phyloP scores from a whole-genome alignment of 2,113 vertebrate species.

The Ornithorhynchus anatinus region DNA sequence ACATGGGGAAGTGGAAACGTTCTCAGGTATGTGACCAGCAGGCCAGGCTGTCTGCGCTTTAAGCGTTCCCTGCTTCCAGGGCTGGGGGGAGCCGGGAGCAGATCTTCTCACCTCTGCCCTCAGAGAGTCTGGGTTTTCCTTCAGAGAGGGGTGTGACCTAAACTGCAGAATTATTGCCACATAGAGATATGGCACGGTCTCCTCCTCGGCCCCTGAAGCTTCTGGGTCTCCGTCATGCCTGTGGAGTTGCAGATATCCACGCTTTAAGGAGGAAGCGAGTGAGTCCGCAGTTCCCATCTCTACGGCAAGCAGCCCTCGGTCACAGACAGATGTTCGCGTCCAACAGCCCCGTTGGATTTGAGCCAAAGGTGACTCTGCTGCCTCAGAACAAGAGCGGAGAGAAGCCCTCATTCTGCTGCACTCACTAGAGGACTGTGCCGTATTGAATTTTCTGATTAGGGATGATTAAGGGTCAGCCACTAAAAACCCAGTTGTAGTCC shows the following conservation, averaged over 20 bases:
- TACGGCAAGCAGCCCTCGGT: not conserved
- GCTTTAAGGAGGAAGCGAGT: no score
- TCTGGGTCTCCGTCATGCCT: no score
- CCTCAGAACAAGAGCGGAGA: no score
- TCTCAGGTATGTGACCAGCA: constrained; percentile 80
- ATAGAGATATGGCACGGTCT: no score
- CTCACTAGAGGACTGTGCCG: not conserved
- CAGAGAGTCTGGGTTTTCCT: not conserved
- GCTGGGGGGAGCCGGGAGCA: not conserved
- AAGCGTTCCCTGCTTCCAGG: not conserved
- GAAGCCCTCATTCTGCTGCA: not conserved
- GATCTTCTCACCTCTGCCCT: no score
- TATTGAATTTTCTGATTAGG: not conserved
- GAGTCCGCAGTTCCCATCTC: not conserved
- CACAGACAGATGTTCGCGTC: no score
- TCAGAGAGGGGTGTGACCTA: no score
- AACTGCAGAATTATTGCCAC: no score
- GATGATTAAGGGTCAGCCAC: not conserved
- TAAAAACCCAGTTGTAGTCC: not conserved
- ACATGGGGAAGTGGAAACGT: constrained; percentile 97
- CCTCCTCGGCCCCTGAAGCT: no score
- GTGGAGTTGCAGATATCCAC: no score
- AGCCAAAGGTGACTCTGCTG: not conserved
- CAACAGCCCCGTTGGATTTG: not conserved
- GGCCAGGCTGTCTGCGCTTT: not conserved